These are phyloP conservation scores for Hololepta plana DNA, from an alignment of 2,888 invertebrate genomes.

Conservation along the genomic window DNA sequence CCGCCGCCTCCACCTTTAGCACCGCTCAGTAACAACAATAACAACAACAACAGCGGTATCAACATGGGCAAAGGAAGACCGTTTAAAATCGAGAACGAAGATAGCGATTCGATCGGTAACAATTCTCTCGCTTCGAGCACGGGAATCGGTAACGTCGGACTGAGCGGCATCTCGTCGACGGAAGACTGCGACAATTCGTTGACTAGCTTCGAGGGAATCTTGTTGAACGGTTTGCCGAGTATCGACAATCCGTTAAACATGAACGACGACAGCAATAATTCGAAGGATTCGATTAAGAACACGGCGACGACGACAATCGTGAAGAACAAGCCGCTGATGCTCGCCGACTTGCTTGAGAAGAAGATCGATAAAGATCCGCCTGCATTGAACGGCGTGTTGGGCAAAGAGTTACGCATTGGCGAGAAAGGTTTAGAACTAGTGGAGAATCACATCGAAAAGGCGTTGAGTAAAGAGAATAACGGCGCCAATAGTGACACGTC, in stretches of 20 bases:
- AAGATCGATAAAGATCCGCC: conserved; percentile 43
- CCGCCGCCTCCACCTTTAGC: conserved; percentile 31
- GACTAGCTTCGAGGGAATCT: conserved; percentile 43
- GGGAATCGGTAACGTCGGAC: conserved; percentile 28
- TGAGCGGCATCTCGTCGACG: conserved; percentile 30
- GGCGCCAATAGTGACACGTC: conserved; percentile 12
- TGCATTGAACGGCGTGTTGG: conserved; percentile 36
- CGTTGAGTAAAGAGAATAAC: conserved; percentile 17
- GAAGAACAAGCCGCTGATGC: conserved; percentile 49
- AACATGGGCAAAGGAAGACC: too few species aligned
- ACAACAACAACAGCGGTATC: too few species aligned
- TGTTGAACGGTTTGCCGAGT: conserved; percentile 37
- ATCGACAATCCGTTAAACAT: conserved; percentile 27
- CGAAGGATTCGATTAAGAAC: conserved; percentile 27
- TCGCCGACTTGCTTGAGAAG: conserved; percentile 68
- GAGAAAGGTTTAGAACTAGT: conserved; percentile 41
- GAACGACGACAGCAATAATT: conserved; percentile 33
- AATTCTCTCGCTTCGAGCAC: conserved; percentile 40
- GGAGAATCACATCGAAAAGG: conserved; percentile 38
- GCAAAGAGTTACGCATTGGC: conserved; percentile 36
- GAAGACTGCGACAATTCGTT: conserved; percentile 39
- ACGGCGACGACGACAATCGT: conserved; percentile 14
- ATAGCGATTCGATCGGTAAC: conserved; percentile 30
- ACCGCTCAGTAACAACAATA: conserved; percentile 20
- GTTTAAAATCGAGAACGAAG: conserved; percentile 24